These are phyloP conservation scores for Drosophila hawaiiensis DNA, from an alignment of 2,888 invertebrate species.

Conservation along the genomic window DNA sequence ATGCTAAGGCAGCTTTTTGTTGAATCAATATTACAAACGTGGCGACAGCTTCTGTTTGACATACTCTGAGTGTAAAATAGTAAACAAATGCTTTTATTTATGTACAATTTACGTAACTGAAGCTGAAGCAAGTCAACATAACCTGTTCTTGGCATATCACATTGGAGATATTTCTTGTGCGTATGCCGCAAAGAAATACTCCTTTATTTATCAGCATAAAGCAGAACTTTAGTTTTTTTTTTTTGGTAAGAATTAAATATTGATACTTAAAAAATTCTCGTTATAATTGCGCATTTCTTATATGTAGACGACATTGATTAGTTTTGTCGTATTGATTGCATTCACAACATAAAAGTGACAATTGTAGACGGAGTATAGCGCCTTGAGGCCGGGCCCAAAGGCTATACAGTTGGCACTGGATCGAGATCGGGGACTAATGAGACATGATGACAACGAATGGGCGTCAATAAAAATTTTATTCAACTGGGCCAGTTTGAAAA, in stretches of 20 bases:
- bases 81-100: not conserved
- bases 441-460: slow-evolving; percentile 36
- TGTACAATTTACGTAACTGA: not conserved
- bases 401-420: slow-evolving; percentile 40
- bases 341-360: not conserved
- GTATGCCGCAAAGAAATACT: not conserved
- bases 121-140: not conserved
- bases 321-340: not conserved
- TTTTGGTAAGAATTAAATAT: not conserved
- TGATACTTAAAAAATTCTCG: not conserved
- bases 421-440: slow-evolving; percentile 32
- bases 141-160: not conserved
- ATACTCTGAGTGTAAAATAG: not conserved
- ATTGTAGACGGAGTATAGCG: slow-evolving; percentile 1
- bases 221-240: not conserved
- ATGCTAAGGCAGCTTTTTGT: not conserved
- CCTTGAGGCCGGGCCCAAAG: slow-evolving; percentile 36
- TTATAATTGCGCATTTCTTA: not conserved
- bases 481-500: slow-evolving; percentile 49
- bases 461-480: slow-evolving; percentile 43
- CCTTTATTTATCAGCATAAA: not conserved
- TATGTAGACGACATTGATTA: not conserved
- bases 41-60: not conserved
- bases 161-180: not conserved
- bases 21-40: not conserved